A percentile compares a stretch with the other conserved stretches of the same genome.
These are phyloP conservation scores for Cherax destructor DNA, from an alignment of 1,140 invertebrate genomes.

Conservation along the genomic window DNA sequence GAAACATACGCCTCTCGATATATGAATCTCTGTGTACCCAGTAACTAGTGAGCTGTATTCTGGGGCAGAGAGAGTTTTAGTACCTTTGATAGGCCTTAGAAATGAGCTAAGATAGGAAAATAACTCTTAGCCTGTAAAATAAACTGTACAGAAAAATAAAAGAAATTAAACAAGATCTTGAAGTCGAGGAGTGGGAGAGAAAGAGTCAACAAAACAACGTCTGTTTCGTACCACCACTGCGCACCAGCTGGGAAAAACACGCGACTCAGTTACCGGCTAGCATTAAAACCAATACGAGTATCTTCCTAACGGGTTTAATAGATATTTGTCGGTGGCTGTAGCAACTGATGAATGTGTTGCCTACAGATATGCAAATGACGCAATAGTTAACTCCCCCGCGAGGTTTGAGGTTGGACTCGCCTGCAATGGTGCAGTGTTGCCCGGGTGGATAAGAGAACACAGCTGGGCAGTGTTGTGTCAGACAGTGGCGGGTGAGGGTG, in stretches of 20 bases:
- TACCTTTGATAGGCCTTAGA: too few relatives aligned
- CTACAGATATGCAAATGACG: background rate
- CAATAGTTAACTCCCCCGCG: slow-evolving; percentile 5
- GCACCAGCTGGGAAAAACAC: background rate
- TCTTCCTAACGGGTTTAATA: background rate
- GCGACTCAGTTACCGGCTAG: background rate
- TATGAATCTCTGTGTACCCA: too few relatives aligned
- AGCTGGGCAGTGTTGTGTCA: background rate
- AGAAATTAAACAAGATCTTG: too few relatives aligned
- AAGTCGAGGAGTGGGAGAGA: background rate
- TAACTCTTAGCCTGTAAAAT: too few relatives aligned
- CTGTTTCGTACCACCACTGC: background rate
- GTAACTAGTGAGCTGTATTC: too few relatives aligned
- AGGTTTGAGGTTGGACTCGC: slow-evolving; percentile 1
- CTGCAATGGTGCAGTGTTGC: background rate
- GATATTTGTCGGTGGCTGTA: too few relatives aligned
- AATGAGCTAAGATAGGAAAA: too few relatives aligned
- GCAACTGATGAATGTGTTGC: background rate
- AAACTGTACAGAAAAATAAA: too few relatives aligned
- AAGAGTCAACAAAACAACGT: background rate
- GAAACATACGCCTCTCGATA: too few relatives aligned
- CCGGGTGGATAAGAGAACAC: background rate
- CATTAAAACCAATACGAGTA: background rate
- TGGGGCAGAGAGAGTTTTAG: too few relatives aligned
- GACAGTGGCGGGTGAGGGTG: slow-evolving; percentile 1